phyloP scores from a whole-genome alignment of 2,113 vertebrate genomes.

The Sus scrofa region DNA sequence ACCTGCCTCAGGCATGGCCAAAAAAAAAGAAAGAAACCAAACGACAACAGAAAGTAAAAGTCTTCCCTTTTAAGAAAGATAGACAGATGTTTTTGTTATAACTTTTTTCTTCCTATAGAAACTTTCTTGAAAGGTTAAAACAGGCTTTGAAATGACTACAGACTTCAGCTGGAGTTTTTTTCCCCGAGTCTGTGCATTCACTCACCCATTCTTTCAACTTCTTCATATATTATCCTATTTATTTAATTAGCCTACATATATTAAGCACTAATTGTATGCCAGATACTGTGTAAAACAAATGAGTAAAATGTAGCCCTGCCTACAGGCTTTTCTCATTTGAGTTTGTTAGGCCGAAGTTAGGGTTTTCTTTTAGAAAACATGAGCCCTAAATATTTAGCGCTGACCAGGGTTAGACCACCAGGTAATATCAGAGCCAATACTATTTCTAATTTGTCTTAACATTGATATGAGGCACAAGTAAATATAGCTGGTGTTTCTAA shows the following conservation, averaged over 20 bases:
- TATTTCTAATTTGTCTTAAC: slow-evolving; percentile 3
- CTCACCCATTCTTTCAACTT: neutral
- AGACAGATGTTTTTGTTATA: neutral
- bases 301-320: neutral
- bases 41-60: neutral
- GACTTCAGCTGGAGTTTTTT: neutral
- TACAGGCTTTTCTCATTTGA: neutral
- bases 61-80: neutral
- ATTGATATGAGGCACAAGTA: neutral
- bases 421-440: neutral
- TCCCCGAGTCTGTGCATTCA: neutral
- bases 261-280: neutral
- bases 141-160: neutral
- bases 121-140: slow-evolving; percentile 2
- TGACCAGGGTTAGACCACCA: neutral
- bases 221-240: neutral
- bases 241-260: neutral
- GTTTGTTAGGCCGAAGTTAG: neutral
- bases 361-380: slow-evolving; percentile 11
- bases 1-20: no score
- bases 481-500: slow-evolving; percentile 35
- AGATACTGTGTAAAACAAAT: neutral
- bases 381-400: neutral
- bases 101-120: slow-evolving; percentile 36
- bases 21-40: no score